Conservation (phyloP, 1,140 invertebrate genomes). For the Dufourea novaeangliae region DNA sequence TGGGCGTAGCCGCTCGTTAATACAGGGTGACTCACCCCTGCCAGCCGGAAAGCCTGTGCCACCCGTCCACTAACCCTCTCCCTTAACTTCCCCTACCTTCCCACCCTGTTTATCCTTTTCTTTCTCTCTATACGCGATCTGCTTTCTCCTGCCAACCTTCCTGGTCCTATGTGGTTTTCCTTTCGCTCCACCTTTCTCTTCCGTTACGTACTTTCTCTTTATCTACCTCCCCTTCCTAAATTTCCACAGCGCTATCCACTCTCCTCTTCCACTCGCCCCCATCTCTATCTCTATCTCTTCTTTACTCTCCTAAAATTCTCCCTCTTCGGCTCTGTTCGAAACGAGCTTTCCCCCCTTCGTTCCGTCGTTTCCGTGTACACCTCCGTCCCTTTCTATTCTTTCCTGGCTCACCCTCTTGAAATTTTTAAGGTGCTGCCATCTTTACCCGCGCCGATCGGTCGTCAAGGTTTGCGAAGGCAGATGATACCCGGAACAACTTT, state of each 20-base stretch:
- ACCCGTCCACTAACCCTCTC: conserved; percentile 57
- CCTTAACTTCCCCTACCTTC: conserved; percentile 21
- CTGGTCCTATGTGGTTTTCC: conserved; percentile 51
- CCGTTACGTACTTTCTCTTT: conserved; percentile 65
- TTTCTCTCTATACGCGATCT: conserved; percentile 41
- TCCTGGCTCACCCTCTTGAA: conserved; percentile 50
- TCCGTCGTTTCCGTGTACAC: neutral
- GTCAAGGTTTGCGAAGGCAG: conserved; percentile 26
- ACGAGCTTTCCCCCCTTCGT: conserved; percentile 2
- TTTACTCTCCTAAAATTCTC: neutral
- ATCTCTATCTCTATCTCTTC: conserved; percentile 1
- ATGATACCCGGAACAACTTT: conserved; percentile 64
- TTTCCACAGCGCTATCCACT: conserved; percentile 3
- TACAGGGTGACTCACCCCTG: conserved; percentile 78
- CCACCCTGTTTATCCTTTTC: conserved; percentile 28
- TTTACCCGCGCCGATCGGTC: conserved; percentile 34
- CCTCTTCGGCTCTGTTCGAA: neutral
- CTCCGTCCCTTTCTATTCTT: conserved; percentile 27
- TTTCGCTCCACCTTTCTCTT: conserved; percentile 63
- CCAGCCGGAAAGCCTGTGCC: conserved; percentile 69
- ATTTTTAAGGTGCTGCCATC: conserved; percentile 55
- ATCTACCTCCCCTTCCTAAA: conserved; percentile 32
- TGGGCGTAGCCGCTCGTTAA: conserved; percentile 77
- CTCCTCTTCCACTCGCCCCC: conserved; percentile 13
- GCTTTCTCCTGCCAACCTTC: conserved; percentile 35